A percentile compares a stretch with the other conserved stretches of the same genome.
These are phyloP conservation scores for Aspiorhynchus laticeps DNA, from an alignment of 2,113 vertebrate species.

Conservation along the genomic window DNA sequence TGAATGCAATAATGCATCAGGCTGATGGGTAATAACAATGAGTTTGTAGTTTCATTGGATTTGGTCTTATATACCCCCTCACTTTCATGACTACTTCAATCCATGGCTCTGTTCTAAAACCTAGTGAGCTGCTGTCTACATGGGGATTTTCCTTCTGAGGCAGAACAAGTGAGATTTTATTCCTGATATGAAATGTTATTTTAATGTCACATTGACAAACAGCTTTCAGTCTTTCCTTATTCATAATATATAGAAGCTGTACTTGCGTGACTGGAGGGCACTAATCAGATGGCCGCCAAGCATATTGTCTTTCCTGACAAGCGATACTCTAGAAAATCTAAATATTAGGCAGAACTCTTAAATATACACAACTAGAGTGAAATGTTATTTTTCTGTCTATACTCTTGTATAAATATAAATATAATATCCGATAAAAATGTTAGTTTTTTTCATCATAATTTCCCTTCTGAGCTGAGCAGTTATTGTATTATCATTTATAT, in stretches of 20 bases:
- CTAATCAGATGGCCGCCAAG: not conserved
- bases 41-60: not conserved
- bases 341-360: not conserved
- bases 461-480: not conserved
- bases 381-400: not conserved
- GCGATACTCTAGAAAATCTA: not conserved
- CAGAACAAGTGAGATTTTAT: not conserved
- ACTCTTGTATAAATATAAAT: no score
- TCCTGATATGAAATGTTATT: not conserved
- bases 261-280: not conserved
- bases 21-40: not conserved
- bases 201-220: not conserved
- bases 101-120: not conserved
- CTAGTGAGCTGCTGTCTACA: not conserved
- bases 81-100: not conserved
- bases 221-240: not conserved
- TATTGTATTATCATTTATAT: not conserved
- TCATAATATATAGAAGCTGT: not conserved
- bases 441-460: not conserved
- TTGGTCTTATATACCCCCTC: not conserved
- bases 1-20: conserved; percentile 19
- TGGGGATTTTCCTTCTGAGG: not conserved
- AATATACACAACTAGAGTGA: no score
- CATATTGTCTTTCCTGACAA: not conserved
- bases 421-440: no score